Base-by-base conservation (phyloP, 2,888 invertebrate genomes). In the Trachelus troglodyta region DNA sequence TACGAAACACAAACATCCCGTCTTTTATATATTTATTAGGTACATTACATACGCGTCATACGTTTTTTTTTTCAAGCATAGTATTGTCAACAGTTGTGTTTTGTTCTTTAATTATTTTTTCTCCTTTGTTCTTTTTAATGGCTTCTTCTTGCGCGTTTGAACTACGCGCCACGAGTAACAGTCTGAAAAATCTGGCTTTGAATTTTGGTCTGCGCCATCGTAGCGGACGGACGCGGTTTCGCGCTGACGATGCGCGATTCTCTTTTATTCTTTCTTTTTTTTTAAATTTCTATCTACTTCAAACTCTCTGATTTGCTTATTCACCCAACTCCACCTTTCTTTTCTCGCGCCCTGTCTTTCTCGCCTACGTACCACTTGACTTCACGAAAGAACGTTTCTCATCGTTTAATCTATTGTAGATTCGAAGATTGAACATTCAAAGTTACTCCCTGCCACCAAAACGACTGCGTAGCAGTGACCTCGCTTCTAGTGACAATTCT, bases 21-120 rank as follows among this genome's bases (percentile, higher is more conserved):
- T 84, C 82, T 82, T 81, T 81, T 83, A 81, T 79, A 83, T 89
- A 87, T 87, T 88, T 84, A 87, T 87, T 87, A 88, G 86, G 87
- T 89, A 89, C 88, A 89, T 86, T 88, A 89, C 86, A 90, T 87
- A 89, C 87, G 87, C 87, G 87, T 87, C 89, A 85, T 87, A 87
- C 87, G 89, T 85, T 86, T 87, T 85, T 83, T 83, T 88, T 83
- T 85, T 88, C 88, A 87, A 90, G 89, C 90, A 88, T 88, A 90
- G 90, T 90, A 90, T 90, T 90, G 90, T 90, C 90, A 90, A 90
- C 88, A 87, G 87, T 90, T 90, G 88, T 90, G 88, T 23, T 56
- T 56, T 56, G 56, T 56, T 56, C 56, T 23, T 56, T 89, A 88
- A 75, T 78, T 87, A 85, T 88, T 84, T 85, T 12, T 85, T 76